A percentile compares a stretch with the other conserved stretches of the same genome.
These are phyloP conservation scores for Hiodon alosoides DNA, from an alignment of 2,113 vertebrate species.

Conservation along the genomic window DNA sequence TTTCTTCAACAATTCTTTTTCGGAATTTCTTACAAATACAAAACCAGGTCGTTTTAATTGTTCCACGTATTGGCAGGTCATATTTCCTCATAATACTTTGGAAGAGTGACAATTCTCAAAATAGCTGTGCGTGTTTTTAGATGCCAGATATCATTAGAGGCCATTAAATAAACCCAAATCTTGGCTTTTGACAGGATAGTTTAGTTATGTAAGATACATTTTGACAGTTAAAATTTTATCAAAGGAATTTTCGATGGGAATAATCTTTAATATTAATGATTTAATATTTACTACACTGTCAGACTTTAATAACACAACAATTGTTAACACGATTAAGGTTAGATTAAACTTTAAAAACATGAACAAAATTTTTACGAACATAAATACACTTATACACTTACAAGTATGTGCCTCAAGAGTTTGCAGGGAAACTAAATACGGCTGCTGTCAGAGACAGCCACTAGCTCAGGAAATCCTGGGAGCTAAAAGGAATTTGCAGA, in stretches of 20 bases:
- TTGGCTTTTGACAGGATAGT: background rate
- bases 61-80: no score
- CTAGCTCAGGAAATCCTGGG: conserved; percentile 27
- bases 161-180: background rate
- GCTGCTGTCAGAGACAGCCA: conserved; percentile 16
- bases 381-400: background rate
- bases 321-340: background rate
- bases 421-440: conserved; percentile 28
- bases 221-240: background rate
- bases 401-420: background rate
- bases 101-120: background rate
- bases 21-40: background rate
- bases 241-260: background rate
- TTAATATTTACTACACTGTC: no score
- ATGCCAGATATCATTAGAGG: background rate
- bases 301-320: background rate
- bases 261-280: no score
- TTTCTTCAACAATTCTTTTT: no score
- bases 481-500: conserved; percentile 29
- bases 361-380: background rate
- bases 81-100: background rate
- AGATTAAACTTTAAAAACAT: background rate
- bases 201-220: background rate
- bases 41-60: conserved; percentile 7
- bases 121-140: background rate